Conservation (phyloP, 1,140 invertebrate genomes). For the Drosophila willistoni region DNA sequence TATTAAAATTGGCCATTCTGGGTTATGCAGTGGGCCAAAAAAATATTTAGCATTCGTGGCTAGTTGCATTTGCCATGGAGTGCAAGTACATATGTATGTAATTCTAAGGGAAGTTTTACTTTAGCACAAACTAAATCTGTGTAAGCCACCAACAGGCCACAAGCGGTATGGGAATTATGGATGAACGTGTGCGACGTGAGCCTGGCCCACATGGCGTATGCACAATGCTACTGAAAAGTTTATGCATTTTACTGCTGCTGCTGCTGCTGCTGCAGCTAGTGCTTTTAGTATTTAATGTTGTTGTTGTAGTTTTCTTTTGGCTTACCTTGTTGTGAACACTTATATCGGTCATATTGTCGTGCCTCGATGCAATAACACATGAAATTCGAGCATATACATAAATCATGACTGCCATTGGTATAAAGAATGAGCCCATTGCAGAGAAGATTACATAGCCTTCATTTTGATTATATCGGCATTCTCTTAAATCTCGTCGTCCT, state of each 20-base stretch:
- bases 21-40: background rate
- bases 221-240: constrained; percentile 13
- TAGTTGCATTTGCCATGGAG: background rate
- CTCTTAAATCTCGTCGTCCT: constrained; percentile 85
- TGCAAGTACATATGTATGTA: background rate
- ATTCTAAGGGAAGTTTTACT: constrained; percentile 6
- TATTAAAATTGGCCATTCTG: background rate
- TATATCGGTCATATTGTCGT: constrained; percentile 84
- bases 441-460: constrained; percentile 94
- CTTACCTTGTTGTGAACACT: constrained; percentile 82
- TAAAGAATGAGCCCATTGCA: constrained; percentile 95
- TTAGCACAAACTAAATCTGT: constrained; percentile 38
- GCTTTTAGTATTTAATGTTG: constrained; percentile 11
- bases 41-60: constrained; percentile 7
- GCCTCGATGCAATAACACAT: constrained; percentile 90
- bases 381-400: constrained; percentile 95
- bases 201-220: constrained; percentile 27
- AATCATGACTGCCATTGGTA: constrained; percentile 95
- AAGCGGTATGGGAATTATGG: constrained; percentile 53
- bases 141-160: constrained; percentile 42
- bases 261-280: background rate
- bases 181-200: constrained; percentile 43
- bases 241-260: constrained; percentile 30
- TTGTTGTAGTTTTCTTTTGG: constrained; percentile 2
- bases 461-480: constrained; percentile 91